Percentiles rank a stretch among this genome's conserved stretches.
phyloP scores from a whole-genome alignment of 2,113 vertebrate genomes.

The Sturnira hondurensis region DNA sequence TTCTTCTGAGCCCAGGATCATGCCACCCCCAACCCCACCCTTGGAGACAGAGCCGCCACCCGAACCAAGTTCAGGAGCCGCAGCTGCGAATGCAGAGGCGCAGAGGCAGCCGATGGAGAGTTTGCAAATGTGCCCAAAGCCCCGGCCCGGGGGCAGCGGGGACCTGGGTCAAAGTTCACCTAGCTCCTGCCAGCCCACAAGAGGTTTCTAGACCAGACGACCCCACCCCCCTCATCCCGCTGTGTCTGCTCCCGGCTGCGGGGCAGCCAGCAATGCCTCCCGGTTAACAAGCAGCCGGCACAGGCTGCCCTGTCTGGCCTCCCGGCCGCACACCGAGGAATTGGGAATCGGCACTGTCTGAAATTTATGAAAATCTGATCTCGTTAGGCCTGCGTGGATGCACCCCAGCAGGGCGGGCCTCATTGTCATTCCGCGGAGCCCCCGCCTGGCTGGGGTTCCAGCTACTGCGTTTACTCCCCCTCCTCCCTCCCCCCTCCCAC shows the following conservation, averaged over 20 bases:
- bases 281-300: conserved; percentile 55
- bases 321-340: conserved; percentile 12
- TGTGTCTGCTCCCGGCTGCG: not conserved
- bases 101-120: too few species aligned
- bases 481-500: not conserved
- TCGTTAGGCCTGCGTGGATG: conserved; percentile 81
- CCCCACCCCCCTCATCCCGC: not conserved
- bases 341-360: conserved; percentile 75
- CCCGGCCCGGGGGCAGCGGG: fast-evolving
- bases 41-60: not conserved
- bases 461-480: conserved; percentile 48
- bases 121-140: fast-evolving
- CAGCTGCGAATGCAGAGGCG: too few species aligned
- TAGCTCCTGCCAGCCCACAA: not conserved
- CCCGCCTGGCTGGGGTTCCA: conserved; percentile 66
- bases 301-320: conserved; percentile 59
- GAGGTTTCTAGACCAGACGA: not conserved
- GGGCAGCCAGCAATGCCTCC: not conserved
- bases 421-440: conserved; percentile 66
- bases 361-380: conserved; percentile 86
- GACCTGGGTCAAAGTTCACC: not conserved
- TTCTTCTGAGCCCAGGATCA: not conserved
- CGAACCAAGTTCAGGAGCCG: not conserved
- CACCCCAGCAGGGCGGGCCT: conserved; percentile 30
- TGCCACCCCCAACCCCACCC: not conserved